These are phyloP conservation scores for Spilosoma lubricipeda DNA, from an alignment of 2,888 invertebrate genomes.

Conservation along the genomic window DNA sequence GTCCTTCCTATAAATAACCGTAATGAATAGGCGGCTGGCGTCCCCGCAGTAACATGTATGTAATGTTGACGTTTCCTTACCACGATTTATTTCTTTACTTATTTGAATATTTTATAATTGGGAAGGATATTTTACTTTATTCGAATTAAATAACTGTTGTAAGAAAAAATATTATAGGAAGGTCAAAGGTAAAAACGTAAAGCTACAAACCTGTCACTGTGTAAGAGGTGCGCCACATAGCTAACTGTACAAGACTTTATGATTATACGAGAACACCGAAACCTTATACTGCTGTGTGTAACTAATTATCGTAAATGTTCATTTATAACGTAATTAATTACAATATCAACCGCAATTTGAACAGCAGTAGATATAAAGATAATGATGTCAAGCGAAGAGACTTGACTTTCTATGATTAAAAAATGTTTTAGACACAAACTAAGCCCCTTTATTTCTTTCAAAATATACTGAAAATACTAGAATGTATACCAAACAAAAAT, in stretches of 20 bases:
- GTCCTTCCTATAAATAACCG: conserved; percentile 83
- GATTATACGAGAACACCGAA: conserved; percentile 23
- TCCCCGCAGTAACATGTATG: conserved; percentile 80
- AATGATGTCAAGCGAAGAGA: conserved; percentile 2
- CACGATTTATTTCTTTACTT: conserved; percentile 79
- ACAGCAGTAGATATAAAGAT: conserved; percentile 3
- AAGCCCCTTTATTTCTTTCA: neutral
- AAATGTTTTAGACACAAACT: neutral
- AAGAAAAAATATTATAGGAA: conserved; percentile 29
- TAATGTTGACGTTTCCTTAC: conserved; percentile 80
- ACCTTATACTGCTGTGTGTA: conserved; percentile 36
- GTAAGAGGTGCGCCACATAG: conserved; percentile 28
- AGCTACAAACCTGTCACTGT: conserved; percentile 18
- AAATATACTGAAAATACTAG: neutral
- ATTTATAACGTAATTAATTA: conserved; percentile 48
- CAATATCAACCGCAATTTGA: conserved; percentile 36
- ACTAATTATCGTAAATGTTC: conserved; percentile 41
- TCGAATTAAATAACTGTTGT: conserved; percentile 53
- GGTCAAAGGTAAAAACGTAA: conserved; percentile 26
- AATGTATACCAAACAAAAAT: no score
- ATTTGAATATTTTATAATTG: conserved; percentile 82
- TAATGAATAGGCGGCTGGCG: conserved; percentile 83
- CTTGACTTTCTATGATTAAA: conserved; percentile 4
- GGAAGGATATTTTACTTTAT: conserved; percentile 67
- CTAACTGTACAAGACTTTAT: conserved; percentile 39